Evolutionary conservation across 2,113 vertebrate genomes (phyloP).

Genomic region (Serinus canaria): DNA sequence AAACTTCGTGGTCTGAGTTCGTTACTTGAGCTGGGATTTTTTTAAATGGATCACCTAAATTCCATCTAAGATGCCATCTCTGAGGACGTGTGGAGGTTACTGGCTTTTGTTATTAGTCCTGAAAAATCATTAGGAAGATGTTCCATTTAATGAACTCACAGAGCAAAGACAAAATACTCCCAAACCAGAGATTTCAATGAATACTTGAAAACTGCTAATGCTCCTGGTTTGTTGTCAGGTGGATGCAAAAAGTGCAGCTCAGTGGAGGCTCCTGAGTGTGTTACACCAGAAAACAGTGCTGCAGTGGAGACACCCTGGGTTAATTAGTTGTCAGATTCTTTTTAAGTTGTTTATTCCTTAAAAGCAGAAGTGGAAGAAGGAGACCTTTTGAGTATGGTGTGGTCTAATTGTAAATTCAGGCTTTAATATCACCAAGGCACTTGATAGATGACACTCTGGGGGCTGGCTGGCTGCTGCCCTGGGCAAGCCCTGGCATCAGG

Average conservation of each 20-base stretch:
- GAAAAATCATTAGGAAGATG: slow-evolving; percentile 18
- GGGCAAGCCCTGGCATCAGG: neutral
- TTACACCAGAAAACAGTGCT: neutral
- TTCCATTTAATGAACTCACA: slow-evolving; percentile 4
- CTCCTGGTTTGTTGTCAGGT: neutral
- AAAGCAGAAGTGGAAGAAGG: neutral
- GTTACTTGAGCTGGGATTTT: neutral
- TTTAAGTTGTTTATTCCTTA: neutral
- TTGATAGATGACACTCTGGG: neutral
- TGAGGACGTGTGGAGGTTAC: neutral
- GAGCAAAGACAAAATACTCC: neutral
- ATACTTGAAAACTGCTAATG: neutral
- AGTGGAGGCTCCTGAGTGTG: neutral
- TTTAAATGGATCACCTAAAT: neutral
- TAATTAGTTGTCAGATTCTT: neutral
- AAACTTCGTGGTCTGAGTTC: neutral
- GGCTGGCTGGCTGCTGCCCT: neutral
- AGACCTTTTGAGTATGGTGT: neutral
- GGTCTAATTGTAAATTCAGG: slow-evolving; percentile 8
- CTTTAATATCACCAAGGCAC: neutral
- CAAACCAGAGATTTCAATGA: neutral
- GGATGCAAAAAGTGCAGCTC: neutral
- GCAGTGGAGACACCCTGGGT: neutral
- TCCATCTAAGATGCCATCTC: neutral
- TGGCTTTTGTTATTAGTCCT: neutral